Evolutionary conservation across 2,888 invertebrate genomes (phyloP).

Genomic region (Furcula furcula): DNA sequence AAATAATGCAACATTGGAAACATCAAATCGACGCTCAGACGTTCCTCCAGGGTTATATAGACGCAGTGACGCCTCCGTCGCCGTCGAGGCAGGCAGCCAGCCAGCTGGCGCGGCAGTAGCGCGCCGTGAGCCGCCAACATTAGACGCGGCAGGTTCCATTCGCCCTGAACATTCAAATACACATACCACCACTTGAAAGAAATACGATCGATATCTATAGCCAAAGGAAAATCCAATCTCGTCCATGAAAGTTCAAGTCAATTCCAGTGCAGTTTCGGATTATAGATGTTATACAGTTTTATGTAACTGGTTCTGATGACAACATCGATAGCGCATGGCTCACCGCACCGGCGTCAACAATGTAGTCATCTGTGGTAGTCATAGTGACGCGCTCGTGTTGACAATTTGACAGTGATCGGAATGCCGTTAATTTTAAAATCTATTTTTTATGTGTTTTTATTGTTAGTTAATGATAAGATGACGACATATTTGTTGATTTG

Average conservation of each 20-base stretch:
- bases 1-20: conserved; percentile 28
- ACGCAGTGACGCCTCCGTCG: conserved; percentile 63
- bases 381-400: conserved; percentile 74
- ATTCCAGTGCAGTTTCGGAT: conserved; percentile 20
- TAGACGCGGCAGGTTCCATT: conserved; percentile 38
- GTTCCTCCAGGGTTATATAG: conserved; percentile 53
- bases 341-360: conserved; percentile 73
- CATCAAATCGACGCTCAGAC: conserved; percentile 34
- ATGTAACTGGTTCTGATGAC: conserved; percentile 38
- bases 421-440: conserved; percentile 41
- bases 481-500: conserved; percentile 50
- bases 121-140: conserved; percentile 53
- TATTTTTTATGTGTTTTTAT: conserved; percentile 45
- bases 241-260: conserved; percentile 14
- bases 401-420: conserved; percentile 56
- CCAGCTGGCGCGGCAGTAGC: conserved; percentile 49
- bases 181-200: conserved; percentile 28
- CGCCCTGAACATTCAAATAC: conserved; percentile 21
- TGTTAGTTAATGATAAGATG: conserved; percentile 40
- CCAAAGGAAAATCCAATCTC: conserved; percentile 27
- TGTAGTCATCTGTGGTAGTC: too few relatives aligned
- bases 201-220: conserved; percentile 50
- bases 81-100: neutral
- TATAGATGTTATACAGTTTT: conserved; percentile 34
- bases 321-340: conserved; percentile 54